phyloP scores from a whole-genome alignment of 2,113 vertebrate genomes.

The Lampris incognitus region DNA sequence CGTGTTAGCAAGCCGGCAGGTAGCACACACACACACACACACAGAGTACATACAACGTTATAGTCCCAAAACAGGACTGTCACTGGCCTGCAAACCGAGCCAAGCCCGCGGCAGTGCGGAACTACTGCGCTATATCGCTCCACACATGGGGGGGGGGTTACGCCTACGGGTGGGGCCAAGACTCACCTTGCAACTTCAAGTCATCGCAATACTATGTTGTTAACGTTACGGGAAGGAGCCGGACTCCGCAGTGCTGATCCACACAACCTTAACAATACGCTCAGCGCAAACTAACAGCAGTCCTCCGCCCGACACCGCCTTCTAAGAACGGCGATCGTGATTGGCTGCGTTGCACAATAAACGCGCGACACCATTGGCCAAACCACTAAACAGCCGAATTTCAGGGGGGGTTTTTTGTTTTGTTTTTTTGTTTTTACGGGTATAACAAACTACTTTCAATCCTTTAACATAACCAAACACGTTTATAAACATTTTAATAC shows the following conservation, averaged over 20 bases:
- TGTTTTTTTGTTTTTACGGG: background rate
- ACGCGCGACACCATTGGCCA: conserved; percentile 68
- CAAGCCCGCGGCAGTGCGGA: conserved; percentile 23
- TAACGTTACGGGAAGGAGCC: conserved; percentile 59
- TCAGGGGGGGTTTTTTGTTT: conserved; percentile 11
- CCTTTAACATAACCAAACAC: too few relatives aligned
- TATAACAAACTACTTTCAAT: too few relatives aligned
- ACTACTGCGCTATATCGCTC: conserved; percentile 24
- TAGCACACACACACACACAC: too few relatives aligned
- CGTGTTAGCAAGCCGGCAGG: background rate
- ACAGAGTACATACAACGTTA: background rate
- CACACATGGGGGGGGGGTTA: background rate
- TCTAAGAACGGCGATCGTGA: conserved; percentile 70
- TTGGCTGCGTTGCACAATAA: conserved; percentile 62
- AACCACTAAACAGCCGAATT: conserved; percentile 41
- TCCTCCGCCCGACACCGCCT: conserved; percentile 80
- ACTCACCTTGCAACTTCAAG: conserved; percentile 59
- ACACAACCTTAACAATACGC: conserved; percentile 89
- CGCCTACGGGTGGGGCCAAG: background rate
- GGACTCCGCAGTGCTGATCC: conserved; percentile 83
- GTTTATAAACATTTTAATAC: too few relatives aligned
- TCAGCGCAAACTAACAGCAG: conserved; percentile 84
- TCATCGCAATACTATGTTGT: conserved; percentile 41
- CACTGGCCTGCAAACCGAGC: conserved; percentile 65
- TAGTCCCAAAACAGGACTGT: conserved; percentile 52